A percentile compares a stretch with the other conserved stretches of the same genome.
Conservation (phyloP, 2,888 invertebrate species). For the Meiosimyza platycephala region DNA sequence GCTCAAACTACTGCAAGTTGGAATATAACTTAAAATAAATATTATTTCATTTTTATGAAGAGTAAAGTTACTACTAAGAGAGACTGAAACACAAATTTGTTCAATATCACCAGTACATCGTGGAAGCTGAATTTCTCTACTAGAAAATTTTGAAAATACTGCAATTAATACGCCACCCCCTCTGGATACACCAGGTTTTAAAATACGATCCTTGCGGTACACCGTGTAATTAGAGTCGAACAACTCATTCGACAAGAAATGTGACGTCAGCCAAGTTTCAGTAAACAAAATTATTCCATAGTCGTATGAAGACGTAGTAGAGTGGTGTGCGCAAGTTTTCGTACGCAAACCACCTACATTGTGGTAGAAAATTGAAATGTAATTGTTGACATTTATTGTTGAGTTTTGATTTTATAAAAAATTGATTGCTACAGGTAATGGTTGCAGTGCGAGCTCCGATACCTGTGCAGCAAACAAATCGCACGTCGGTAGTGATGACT, state of each 20-base stretch:
- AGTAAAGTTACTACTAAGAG: background rate
- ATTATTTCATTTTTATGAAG: background rate
- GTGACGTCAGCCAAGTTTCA: constrained; percentile 3
- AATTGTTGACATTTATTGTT: too few relatives aligned
- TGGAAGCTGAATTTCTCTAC: background rate
- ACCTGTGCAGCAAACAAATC: too few relatives aligned
- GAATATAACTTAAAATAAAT: constrained; percentile 22
- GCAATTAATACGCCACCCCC: background rate
- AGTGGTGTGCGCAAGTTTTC: background rate
- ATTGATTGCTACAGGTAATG: too few relatives aligned
- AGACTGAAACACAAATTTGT: constrained; percentile 9
- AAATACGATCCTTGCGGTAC: too few relatives aligned
- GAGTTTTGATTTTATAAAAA: too few relatives aligned
- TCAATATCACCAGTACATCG: background rate
- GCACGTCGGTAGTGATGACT: too few relatives aligned
- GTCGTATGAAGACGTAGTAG: background rate
- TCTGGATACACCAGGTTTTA: background rate
- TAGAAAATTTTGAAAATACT: background rate
- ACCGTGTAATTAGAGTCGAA: too few relatives aligned
- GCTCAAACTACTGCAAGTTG: background rate
- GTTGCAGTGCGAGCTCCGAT: too few relatives aligned
- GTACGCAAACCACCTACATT: constrained; percentile 19
- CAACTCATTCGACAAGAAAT: too few relatives aligned
- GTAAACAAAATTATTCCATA: background rate
- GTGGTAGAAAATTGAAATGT: background rate